Conservation (phyloP, 92 coral and sea anemone genomes). For the Actinostola sp. region DNA sequence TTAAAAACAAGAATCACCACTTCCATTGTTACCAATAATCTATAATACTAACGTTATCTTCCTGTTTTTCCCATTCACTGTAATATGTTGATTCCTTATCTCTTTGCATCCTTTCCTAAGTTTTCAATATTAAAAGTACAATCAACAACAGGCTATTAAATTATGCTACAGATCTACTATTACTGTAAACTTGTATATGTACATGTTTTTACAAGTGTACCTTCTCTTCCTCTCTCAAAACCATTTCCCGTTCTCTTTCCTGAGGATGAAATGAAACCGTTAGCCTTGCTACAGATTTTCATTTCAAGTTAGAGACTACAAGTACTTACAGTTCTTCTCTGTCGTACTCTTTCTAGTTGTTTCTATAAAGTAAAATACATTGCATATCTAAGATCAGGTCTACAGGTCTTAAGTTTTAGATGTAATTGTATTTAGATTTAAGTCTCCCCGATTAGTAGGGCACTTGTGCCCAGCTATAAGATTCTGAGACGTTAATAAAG, state of each 20-base stretch:
- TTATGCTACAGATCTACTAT: too few species aligned
- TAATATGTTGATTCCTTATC: conserved; percentile 89
- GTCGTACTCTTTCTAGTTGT: conserved; percentile 89
- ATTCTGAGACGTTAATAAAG: too few species aligned
- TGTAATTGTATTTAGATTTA: too few species aligned
- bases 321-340: conserved; percentile 72
- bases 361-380: conserved; percentile 59
- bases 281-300: not conserved
- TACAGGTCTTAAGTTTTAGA: too few species aligned
- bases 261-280: conserved; percentile 3
- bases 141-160: not conserved
- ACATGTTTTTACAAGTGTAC: conserved; percentile 24
- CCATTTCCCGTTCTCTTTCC: conserved; percentile 95
- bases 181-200: too few species aligned
- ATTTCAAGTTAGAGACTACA: too few species aligned
- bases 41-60: conserved; percentile 73
- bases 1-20: not conserved
- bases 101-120: conserved; percentile 92
- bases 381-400: too few species aligned
- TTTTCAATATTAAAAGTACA: not conserved
- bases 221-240: conserved; percentile 91
- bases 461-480: too few species aligned
- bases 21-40: too few species aligned
- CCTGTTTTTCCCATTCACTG: conserved; percentile 98
- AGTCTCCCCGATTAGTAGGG: too few species aligned